A percentile compares a stretch with the other conserved stretches of the same genome.
Evolutionary conservation across 2,888 invertebrate genomes (phyloP).

Genomic region (Nymphalis polychloros): DNA sequence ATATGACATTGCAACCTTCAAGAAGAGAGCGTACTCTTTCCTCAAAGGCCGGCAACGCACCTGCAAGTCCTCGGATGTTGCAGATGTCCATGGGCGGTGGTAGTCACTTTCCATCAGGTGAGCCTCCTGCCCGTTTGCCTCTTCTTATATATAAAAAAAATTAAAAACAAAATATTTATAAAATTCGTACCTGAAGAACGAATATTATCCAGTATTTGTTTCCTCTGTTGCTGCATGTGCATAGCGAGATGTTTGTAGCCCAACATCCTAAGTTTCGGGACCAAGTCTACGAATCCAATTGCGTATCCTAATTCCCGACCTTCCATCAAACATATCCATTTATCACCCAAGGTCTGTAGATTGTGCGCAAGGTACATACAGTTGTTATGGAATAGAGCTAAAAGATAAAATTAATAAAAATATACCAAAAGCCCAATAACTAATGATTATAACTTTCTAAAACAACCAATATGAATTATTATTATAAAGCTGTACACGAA

Average conservation of each 20-base stretch:
- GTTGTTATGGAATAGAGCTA: constrained; percentile 94
- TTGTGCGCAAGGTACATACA: constrained; percentile 93
- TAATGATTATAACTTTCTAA: no score
- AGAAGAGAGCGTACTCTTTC: no score
- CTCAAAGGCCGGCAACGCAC: no score
- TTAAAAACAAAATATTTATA: no score
- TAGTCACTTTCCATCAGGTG: no score
- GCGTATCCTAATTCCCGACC: constrained; percentile 77
- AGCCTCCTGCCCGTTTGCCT: no score
- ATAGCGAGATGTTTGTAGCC: constrained; percentile 86
- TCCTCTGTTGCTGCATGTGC: constrained; percentile 88
- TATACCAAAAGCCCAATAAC: background rate
- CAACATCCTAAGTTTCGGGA: constrained; percentile 84
- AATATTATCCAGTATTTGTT: constrained; percentile 88
- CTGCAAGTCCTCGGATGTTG: no score
- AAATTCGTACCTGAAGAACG: constrained; percentile 84
- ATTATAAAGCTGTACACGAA: no score
- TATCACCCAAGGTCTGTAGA: constrained; percentile 84
- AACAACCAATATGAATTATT: no score
- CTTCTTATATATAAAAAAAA: no score
- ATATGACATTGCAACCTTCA: no score
- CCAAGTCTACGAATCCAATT: constrained; percentile 85
- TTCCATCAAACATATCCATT: constrained; percentile 84
- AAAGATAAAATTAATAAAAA: constrained; percentile 42
- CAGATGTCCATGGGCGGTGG: no score